Base-by-base conservation (phyloP, 2,797 vertebrate species). In the Nyctibius grandis region DNA sequence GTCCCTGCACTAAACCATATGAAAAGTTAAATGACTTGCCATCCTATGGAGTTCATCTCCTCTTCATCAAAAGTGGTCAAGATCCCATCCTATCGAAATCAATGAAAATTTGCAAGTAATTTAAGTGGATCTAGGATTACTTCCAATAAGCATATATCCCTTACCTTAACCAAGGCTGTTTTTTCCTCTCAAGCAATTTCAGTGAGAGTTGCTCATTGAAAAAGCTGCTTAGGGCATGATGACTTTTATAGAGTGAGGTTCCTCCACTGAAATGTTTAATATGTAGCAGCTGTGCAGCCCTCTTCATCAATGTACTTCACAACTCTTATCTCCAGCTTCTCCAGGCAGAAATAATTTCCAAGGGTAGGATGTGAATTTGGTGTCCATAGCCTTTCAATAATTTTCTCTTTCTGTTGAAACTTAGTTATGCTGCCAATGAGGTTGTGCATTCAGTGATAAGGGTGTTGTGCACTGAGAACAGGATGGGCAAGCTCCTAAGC, bases 381-480 rank as follows among this genome's bases (percentile, higher is more conserved):
- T 47, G 15, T 45, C 65, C 8, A 1, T 3, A n/a, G 15, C 4
- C 38, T 18, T 85, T 56, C 47, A 40, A 31, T n/a, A n/a, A 78
- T 76, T 75, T 48, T 23, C n/a, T 45, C 28, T 56, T 31, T 40
- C 60, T 83, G 26, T 19, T 45, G 48, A 70, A 88, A 64, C 8
- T 29, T 11, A 22, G 4, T 53, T 25, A 15, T 3, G 9, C 16
- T 20, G 25, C 29, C 68, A 4, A 1, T 17, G 36, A 26, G 42
- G 23, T 36, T 4, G 2, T 36, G 64, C 28, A 7, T 10, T 48
- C 0, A 0, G 34, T 31, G 45, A 13, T 31, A 34, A 63, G 29
- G 57, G 22, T 7, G 15, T 2, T 0, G 0, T 45, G 23, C 34
- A 18, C 19, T 12, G n/a, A n/a, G 19, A 69, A 54, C 4, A 47